Conservation (phyloP, 2,888 invertebrate genomes). For the Mylabris sibirica region DNA sequence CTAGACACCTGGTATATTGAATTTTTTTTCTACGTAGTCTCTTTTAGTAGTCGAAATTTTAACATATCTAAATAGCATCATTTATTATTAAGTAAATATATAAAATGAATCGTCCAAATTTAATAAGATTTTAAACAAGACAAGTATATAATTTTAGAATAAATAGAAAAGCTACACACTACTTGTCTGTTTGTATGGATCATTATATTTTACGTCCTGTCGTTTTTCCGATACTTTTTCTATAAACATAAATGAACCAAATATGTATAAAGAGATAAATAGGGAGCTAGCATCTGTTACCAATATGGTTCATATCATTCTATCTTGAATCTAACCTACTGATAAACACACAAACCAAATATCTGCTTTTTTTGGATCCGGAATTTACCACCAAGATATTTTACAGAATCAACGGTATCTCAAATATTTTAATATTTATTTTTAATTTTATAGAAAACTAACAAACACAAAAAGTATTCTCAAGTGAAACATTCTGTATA, state of each 20-base stretch:
- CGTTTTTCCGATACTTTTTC: not conserved
- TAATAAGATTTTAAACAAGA: constrained; percentile 22
- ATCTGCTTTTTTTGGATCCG: not conserved
- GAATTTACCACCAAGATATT: too few species aligned
- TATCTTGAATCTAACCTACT: not conserved
- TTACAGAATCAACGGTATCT: too few species aligned
- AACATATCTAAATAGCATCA: not conserved
- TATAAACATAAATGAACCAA: constrained; percentile 4
- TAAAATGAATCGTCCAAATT: constrained; percentile 23
- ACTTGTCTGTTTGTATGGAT: not conserved
- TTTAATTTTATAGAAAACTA: too few species aligned
- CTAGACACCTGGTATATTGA: not conserved
- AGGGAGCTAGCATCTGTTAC: constrained; percentile 20
- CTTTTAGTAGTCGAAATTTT: not conserved
- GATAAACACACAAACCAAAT: not conserved
- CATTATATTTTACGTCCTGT: not conserved
- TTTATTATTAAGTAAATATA: constrained; percentile 24
- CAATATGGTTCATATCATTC: constrained; percentile 23
- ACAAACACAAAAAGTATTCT: too few species aligned
- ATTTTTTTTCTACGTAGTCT: not conserved
- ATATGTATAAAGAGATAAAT: not conserved
- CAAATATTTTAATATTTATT: too few species aligned
- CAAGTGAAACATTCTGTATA: too few species aligned
- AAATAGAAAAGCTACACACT: not conserved
- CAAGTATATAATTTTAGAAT: constrained; percentile 11